Conservation (phyloP, 2,113 vertebrate genomes). For the Cavia aperea region DNA sequence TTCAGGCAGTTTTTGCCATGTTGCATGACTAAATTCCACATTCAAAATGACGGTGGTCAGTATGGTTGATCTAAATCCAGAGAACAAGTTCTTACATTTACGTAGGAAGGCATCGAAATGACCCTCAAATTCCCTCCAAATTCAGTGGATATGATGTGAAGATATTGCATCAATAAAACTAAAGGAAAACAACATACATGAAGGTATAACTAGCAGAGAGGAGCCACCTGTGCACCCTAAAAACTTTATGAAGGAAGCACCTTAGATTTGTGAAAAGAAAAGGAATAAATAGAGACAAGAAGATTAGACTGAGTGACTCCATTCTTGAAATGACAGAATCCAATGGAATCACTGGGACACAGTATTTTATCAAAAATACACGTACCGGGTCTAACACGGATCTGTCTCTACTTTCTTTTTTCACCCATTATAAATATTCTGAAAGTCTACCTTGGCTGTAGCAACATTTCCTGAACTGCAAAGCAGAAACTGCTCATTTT, state of each 20-base stretch:
- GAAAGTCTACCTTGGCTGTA: neutral
- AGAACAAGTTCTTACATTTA: neutral
- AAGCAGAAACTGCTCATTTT: neutral
- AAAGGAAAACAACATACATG: neutral
- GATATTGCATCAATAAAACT: neutral
- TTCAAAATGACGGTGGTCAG: neutral
- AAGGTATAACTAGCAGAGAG: neutral
- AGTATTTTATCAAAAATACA: neutral
- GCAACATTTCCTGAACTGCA: neutral
- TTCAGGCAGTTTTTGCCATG: neutral
- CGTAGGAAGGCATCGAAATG: neutral
- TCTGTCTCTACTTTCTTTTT: neutral
- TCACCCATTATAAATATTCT: neutral
- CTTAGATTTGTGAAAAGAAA: neutral
- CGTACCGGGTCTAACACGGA: neutral
- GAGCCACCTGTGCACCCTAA: neutral
- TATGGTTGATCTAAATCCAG: neutral
- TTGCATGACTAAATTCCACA: neutral
- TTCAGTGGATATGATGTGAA: neutral
- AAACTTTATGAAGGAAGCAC: neutral
- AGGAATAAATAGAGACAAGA: neutral
- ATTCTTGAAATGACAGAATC: neutral
- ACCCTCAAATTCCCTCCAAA: neutral
- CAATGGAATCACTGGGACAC: neutral
- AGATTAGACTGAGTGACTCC: neutral